Conservation (phyloP, 1,140 invertebrate genomes). For the Papilio aristodemus region DNA sequence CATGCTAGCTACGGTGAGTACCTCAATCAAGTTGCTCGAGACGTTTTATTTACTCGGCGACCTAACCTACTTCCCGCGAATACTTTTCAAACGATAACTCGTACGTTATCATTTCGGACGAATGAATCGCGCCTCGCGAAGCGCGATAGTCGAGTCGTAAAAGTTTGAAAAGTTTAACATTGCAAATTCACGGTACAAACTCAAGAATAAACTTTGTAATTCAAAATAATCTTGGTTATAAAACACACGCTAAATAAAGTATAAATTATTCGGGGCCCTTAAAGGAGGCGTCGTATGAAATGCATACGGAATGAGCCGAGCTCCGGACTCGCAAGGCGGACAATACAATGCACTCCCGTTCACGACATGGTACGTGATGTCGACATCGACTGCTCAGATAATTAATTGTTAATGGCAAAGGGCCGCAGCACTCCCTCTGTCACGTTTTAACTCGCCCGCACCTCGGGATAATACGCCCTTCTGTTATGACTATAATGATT, state of each 20-base stretch:
- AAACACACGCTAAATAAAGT: background rate
- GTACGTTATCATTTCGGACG: constrained; percentile 4
- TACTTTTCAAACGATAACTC: constrained; percentile 22
- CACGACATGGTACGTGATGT: constrained; percentile 65
- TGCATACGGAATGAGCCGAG: constrained; percentile 42
- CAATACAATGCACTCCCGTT: constrained; percentile 65
- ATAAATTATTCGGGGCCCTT: constrained; percentile 12
- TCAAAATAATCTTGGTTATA: background rate
- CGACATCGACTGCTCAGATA: constrained; percentile 46
- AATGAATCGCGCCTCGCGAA: constrained; percentile 6
- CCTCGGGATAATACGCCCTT: background rate
- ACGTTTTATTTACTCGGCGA: background rate
- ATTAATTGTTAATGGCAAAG: constrained; percentile 57
- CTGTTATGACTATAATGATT: no score
- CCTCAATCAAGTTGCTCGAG: constrained; percentile 26
- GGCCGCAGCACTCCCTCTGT: constrained; percentile 23
- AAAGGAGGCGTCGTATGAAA: constrained; percentile 27
- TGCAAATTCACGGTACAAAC: no score
- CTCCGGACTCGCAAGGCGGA: constrained; percentile 63
- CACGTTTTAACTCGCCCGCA: background rate
- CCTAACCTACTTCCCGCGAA: constrained; percentile 9
- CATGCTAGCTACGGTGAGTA: constrained; percentile 53
- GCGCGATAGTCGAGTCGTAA: background rate
- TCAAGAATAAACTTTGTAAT: background rate
- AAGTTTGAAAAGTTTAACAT: constrained; percentile 5